These are phyloP conservation scores for Euschistus heros DNA, from an alignment of 1,140 invertebrate species.

Conservation along the genomic window DNA sequence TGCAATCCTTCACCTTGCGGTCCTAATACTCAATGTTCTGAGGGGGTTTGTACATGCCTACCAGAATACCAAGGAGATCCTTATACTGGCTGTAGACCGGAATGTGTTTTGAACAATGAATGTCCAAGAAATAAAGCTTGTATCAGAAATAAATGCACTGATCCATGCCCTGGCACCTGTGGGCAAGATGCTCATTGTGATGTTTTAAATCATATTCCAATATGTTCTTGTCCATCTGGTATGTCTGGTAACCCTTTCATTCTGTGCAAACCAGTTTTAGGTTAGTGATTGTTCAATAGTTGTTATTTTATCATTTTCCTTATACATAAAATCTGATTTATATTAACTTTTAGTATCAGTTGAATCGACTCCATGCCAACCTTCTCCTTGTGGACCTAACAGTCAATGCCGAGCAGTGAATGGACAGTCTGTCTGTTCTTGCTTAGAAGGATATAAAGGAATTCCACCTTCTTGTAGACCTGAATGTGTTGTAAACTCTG, in stretches of 20 bases:
- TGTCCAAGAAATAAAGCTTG: slow-evolving; percentile 41
- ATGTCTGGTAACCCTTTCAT: slow-evolving; percentile 38
- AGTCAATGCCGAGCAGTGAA: slow-evolving; percentile 48
- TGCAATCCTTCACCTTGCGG: slow-evolving; percentile 55
- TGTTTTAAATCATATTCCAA: slow-evolving; percentile 39
- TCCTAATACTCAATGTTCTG: slow-evolving; percentile 44
- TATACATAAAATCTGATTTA: too few relatives aligned
- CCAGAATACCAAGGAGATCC: slow-evolving; percentile 40
- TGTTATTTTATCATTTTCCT: too few relatives aligned
- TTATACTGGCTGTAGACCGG: slow-evolving; percentile 42
- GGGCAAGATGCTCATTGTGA: slow-evolving; percentile 39
- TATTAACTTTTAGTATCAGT: slow-evolving; percentile 14
- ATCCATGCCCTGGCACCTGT: slow-evolving; percentile 49
- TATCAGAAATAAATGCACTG: slow-evolving; percentile 35
- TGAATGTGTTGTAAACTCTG: slow-evolving; percentile 43
- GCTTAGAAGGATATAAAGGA: slow-evolving; percentile 37
- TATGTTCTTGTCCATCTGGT: slow-evolving; percentile 38
- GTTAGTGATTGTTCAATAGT: slow-evolving; percentile 34
- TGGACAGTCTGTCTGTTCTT: slow-evolving; percentile 46
- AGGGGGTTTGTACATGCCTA: slow-evolving; percentile 49
- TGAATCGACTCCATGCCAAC: slow-evolving; percentile 36
- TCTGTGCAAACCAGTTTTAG: slow-evolving; percentile 28
- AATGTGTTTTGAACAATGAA: slow-evolving; percentile 45
- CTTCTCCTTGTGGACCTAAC: slow-evolving; percentile 52
- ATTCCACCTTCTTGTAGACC: slow-evolving; percentile 40